Conservation (phyloP, 2,797 vertebrate species). For the Strix occidentalis region DNA sequence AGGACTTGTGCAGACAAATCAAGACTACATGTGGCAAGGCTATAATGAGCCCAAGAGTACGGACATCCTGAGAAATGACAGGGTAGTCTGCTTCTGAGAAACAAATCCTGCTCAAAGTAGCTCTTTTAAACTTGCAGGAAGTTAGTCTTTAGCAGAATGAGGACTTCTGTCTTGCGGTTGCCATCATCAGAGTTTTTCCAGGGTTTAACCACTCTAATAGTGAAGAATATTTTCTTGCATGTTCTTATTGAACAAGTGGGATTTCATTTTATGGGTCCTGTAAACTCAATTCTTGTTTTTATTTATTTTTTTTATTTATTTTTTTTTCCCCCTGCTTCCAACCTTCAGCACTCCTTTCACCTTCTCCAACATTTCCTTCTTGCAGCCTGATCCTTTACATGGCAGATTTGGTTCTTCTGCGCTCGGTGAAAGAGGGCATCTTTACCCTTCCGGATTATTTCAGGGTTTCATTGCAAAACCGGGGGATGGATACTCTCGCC, state of each 20-base stretch:
- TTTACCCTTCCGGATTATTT: not conserved
- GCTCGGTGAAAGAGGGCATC: not conserved
- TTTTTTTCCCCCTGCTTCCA: not conserved
- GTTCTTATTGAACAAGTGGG: not conserved
- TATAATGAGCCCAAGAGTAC: not conserved
- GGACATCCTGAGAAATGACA: not conserved
- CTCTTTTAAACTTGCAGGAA: not conserved
- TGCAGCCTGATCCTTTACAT: not conserved
- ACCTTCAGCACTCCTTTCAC: not conserved
- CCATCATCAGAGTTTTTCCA: not conserved
- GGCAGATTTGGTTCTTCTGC: not conserved
- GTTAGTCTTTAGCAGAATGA: not conserved
- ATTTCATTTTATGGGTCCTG: not conserved
- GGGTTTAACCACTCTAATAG: not conserved
- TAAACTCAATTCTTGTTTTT: not conserved
- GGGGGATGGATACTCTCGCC: fast-evolving
- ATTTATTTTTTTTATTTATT: too few relatives aligned
- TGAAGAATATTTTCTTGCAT: not conserved
- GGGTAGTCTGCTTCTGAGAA: not conserved
- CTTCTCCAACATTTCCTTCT: not conserved
- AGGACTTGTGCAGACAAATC: not conserved
- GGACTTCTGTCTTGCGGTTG: not conserved
- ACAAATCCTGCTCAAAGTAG: not conserved
- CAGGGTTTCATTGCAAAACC: not conserved
- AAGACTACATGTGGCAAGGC: not conserved